Evolutionary conservation across 2,797 vertebrate genomes (phyloP).

Genomic region (Malurus splendens): DNA sequence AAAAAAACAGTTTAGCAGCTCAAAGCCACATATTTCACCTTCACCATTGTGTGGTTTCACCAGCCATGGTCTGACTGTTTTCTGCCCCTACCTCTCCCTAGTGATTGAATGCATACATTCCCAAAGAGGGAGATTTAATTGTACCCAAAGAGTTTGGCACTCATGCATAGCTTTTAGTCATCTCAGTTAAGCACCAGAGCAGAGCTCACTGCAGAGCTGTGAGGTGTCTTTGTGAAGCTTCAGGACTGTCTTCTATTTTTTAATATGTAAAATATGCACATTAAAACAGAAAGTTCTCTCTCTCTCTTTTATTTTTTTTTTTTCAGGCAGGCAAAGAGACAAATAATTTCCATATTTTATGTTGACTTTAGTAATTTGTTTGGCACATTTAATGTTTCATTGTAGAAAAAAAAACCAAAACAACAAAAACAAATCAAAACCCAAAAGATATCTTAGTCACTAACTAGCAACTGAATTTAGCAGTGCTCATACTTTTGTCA

Average conservation of each 20-base stretch:
- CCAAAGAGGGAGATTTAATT: not conserved
- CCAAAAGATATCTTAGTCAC: not conserved
- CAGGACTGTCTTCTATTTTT: not conserved
- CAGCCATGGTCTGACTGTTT: not conserved
- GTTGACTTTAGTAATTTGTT: not conserved
- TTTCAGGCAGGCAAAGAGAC: not conserved
- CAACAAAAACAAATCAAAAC: not conserved
- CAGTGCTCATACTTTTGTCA: conserved; percentile 20
- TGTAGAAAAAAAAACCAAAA: not conserved
- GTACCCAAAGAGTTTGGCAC: not conserved
- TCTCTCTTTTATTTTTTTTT: not conserved
- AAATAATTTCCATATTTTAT: not conserved
- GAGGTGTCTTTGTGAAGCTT: not conserved
- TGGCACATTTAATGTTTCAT: not conserved
- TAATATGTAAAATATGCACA: not conserved
- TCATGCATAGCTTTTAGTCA: not conserved
- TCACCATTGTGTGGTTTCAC: not conserved
- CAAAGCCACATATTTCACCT: not conserved
- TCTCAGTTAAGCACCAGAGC: not conserved
- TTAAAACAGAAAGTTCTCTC: not conserved
- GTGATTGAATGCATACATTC: not conserved
- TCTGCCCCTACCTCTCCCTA: not conserved
- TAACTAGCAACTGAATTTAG: conserved; percentile 27
- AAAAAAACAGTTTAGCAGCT: not conserved
- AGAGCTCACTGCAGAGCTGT: not conserved